Base-by-base conservation (phyloP, 1,140 invertebrate genomes). In the Solen grandis region DNA sequence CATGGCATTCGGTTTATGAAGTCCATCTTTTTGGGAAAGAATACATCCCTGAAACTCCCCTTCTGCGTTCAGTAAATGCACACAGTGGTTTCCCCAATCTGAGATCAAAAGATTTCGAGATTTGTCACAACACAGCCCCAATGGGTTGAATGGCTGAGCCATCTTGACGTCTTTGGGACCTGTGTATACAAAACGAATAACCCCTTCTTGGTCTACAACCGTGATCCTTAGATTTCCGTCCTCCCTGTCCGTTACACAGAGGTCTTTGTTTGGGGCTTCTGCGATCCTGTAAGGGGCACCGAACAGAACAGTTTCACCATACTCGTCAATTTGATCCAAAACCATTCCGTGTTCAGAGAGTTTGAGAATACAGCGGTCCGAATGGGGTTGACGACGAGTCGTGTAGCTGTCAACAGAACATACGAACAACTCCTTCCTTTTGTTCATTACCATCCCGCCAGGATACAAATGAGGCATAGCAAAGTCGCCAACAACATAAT, bases 361-460 rank as follows among this genome's bases (percentile, higher is more conserved):
- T 38, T 82, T 68, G 8, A 86, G 75, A 13, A 86, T 38, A 65
- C 84, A 83, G 14, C 85, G 27, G 27, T 75, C 38, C 13, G 85
- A 86, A 27, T 72, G 62, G 0, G 70, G 46, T 16, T 77, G 57
- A 36, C 85, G 52, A 5, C 83, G 80, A 16, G 85, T 86, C 3
- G 84, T 82, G 75, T 86, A 86, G 62, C 85, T 86, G 36, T 86
- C 85, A 14, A 86, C 85, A 5, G 85, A 82, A 52, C 83, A 84
- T 5, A 86, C 85, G 3, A 84, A 75, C 4, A 86, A 72, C 65
- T 86, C 81, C 25, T 86, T 84, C 50, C 72, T 46, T 66, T 84
- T 86, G 3, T 73, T 83, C 74, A 83, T 82, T 2, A 83, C 81
- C 78, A 86, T 84, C 27, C 85, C 85, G 16, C 85, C 85, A 8